Evolutionary conservation across 64 coral and sea anemone genomes (phyloP).

Genomic region (Pachyseris speciosa): DNA sequence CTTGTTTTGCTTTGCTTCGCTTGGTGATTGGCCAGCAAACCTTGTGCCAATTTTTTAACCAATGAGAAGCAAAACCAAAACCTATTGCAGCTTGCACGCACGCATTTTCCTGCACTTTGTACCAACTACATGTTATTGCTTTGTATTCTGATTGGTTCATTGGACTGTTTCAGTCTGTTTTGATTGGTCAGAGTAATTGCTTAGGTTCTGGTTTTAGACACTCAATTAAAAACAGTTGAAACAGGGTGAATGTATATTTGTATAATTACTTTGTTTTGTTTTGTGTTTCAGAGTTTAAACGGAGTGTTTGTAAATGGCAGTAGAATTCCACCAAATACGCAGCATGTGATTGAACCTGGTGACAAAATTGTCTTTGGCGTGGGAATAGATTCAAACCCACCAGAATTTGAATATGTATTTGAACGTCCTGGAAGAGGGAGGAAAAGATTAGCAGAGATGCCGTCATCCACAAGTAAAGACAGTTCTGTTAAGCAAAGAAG

Average conservation of each 20-base stretch:
- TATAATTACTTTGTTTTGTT: not conserved
- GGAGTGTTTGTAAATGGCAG: conserved; percentile 94
- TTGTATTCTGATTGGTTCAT: too few species aligned
- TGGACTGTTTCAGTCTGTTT: too few species aligned
- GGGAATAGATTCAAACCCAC: conserved; percentile 75
- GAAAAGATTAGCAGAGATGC: conserved; percentile 75
- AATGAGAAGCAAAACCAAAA: too few species aligned
- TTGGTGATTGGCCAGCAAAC: too few species aligned
- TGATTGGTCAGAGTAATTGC: too few species aligned
- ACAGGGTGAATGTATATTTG: not conserved
- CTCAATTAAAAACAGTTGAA: not conserved
- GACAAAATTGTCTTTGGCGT: conserved; percentile 94
- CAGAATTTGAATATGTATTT: conserved; percentile 97
- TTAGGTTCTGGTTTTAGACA: too few species aligned
- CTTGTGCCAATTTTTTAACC: too few species aligned
- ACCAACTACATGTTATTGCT: too few species aligned
- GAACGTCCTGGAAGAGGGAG: conserved; percentile 67
- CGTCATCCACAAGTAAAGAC: conserved; percentile 13
- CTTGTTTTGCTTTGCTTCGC: too few species aligned
- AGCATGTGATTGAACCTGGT: conserved; percentile 67
- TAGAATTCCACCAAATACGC: conserved; percentile 62
- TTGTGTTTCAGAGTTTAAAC: conserved; percentile 91
- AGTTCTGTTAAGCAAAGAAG: conserved; percentile 59
- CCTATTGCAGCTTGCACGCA: too few species aligned
- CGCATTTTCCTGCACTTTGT: too few species aligned